Base-by-base conservation (phyloP, 2,113 vertebrate genomes). In the Gnathonemus longibarbis region DNA sequence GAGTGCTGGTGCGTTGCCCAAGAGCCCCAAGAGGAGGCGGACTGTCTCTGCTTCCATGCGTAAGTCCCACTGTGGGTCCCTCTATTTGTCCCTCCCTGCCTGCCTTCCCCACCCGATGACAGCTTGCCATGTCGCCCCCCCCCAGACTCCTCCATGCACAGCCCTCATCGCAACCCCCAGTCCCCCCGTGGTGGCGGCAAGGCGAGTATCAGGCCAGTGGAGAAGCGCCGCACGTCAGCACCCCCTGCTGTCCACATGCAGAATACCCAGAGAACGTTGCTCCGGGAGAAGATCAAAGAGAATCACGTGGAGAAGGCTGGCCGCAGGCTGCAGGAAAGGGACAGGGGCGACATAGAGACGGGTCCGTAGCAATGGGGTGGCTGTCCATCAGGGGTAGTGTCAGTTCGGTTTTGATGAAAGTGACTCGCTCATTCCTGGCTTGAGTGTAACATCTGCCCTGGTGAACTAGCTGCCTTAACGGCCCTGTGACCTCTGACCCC, bases 1-100 rank as follows among this genome's bases (percentile, higher is more conserved):
- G 42, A 91, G 94, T 42, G 92, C 91, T 19, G 10, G 92, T 8
- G 31, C 89, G 19, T 17, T 90, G 88, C 94, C 95, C 89, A 97
- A 97, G 31, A 95, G 92, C 74, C 94, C 97, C 48, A 97, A 97
- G 91, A 96, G 97, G 94, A 96, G 97, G 92, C 96, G 97, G 88
- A 96, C 94, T 90, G 92, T 97, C 90, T 96, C 97, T 88, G 96
- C 97, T 70, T 97, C 97, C 10, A 93, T 97, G 93, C 96, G 98
- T 99, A 95, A 97, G 97, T 96, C 90, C 89, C 62, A 31, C 62
- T 31, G 62, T 11, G 15, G 0, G 50, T 46, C 46, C 46, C 46
- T 46, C 62, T 27, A 83, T 92, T 19, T 19, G 35, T 80, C 15
- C 27, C 35, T 83, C 27, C 80, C 27, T 21, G n/a, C 11, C 15